Base-by-base conservation (phyloP, 2,888 invertebrate species). In the Ernsta delagoae region DNA sequence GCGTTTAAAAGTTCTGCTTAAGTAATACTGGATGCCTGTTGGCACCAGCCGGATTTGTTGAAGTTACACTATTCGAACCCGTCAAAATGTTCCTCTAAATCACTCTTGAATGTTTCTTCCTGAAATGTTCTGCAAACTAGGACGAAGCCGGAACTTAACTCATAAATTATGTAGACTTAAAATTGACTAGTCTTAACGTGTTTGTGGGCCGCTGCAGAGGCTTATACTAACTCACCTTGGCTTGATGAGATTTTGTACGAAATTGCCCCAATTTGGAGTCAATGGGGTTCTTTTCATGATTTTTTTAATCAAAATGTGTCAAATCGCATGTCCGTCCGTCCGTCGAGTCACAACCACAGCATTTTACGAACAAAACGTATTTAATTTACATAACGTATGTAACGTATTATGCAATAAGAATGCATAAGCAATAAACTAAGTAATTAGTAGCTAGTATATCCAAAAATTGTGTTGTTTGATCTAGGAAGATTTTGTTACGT, bases 81-180 rank as follows among this genome's bases (percentile, higher is more conserved):
- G 53, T 54, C 53, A 24, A 31, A 54, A 54, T 31, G 53, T 54
- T 54, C 1, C 53, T 31, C 53, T 11, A 31, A 54, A 54, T 54
- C 11, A 31, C 31, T 31, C 11, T 54, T 36, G 36, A 57, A 34
- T 57, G 12, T 24, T 57, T 34, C 12, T 57, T 34, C 56, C 36
- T 57, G 56, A 57, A 36, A 57, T 12, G 56, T 57, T 36, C 36
- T 12, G 3, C 2, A 36, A 57, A 36, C 12, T 34, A 36, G n/a
- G 8, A 36, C 31, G 39, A 31, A 63, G 2, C 41, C 63, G 54
- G 31, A 63, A 63, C 63, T 63, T 63, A 31, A 63, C 16, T 63
- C 63, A 31, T 63, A 63, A 63, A 63, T 63, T 63, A 63, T n/a
- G 54, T 63, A 41, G 54, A 63, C 63, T 63, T 54, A 7, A 54